Base-by-base conservation (phyloP, 2,888 invertebrate species). In the Drosophila bunnanda region DNA sequence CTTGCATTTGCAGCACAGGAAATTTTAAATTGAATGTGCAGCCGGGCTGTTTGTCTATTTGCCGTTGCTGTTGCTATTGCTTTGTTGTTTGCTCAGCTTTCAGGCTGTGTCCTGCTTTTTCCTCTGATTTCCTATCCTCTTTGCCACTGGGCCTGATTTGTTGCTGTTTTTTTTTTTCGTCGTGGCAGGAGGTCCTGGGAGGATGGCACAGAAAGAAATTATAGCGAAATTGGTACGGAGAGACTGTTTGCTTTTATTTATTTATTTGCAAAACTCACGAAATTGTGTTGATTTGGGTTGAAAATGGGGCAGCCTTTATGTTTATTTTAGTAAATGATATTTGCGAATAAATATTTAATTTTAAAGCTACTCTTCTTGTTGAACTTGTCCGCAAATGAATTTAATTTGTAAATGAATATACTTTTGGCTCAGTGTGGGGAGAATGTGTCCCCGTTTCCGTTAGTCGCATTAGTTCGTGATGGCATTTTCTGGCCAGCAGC, bases 21-120 rank as follows among this genome's bases (percentile, higher is more conserved):
- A 78, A 87, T 79, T 87, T 85, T 78, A 87, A 85, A 87, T 85
- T 81, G 77, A 89, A 87, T 78, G 76, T 80, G 84, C 72, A 59
- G 73, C 54, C 69, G 22, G 15, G 56, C 67, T 38, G 41, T 50
- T 68, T 46, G 66, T 48, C 50, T 60, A 28, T 60, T 30, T 57
- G 54, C 12, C 38, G 30, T 36, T 53, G 53, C 50, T 58, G 52
- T 59, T 32, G 32, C 32, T 12, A 10, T 32, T 52, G 60, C 30
- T 44, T 50, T 39, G 25, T 68, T 58, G 56, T 58, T 56, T 62
- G 36, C 50, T 58, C 41, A 57, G 52, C 55, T 54, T 61, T 54
- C 72, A 15, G 52, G 32, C 22, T 38, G 44, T 46, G 50, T 44
- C 53, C 44, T 20, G 66, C 25, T 38, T 46, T 38, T 53, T 30